Evolutionary conservation across 2,888 invertebrate species (phyloP), one percentile per base, ranked within the genome.

Genomic region (Lutraria lutraria): DNA sequence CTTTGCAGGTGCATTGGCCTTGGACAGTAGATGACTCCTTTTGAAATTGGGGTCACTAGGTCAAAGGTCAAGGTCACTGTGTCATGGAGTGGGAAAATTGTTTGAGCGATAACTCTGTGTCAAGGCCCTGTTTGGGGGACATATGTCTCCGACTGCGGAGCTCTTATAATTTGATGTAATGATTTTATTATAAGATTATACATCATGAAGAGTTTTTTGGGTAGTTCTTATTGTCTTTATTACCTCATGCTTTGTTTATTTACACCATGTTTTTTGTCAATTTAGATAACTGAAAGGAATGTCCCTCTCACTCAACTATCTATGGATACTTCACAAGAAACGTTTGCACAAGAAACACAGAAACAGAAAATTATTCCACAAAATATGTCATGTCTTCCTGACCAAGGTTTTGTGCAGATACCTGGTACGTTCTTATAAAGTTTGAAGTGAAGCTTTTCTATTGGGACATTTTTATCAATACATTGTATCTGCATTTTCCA

Each of bases 261-360:
- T 19, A 56, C 1, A 15, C 12, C 6, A 19, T 56, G 15, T 15
- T 15, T 54, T 60, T 19, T 72, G 15, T 29, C 34, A 19, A 21
- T 52, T 52, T 43, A 80, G 43, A 19, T 43, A 53, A 86, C 85
- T 8, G 85, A 79, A 15, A 85, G 85, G 21, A 80, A n/a, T 52
- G 86, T 68, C 25, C 86, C 81, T 25, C n/a, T 81, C 16, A 29
- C 86, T 12, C 86, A 68, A 43, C 85, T 80, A 60, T 85, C 80
- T 0, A 25, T 29, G 52, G 85, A 85, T 13, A 54, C 54, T 34
- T 12, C 25, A 29, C 21, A 52, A 56, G 8, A 31, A 4, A 25
- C 56, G 8, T 43, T 8, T 19, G 6, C 21, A 8, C 21, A 8
- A 68, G 76, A 80, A 25, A 80, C 60, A 80, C 19, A 16, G 53